A percentile compares a stretch with the other conserved stretches of the same genome.
phyloP scores from a whole-genome alignment of 1,140 invertebrate genomes.

The Pseudachorutes palmiensis region DNA sequence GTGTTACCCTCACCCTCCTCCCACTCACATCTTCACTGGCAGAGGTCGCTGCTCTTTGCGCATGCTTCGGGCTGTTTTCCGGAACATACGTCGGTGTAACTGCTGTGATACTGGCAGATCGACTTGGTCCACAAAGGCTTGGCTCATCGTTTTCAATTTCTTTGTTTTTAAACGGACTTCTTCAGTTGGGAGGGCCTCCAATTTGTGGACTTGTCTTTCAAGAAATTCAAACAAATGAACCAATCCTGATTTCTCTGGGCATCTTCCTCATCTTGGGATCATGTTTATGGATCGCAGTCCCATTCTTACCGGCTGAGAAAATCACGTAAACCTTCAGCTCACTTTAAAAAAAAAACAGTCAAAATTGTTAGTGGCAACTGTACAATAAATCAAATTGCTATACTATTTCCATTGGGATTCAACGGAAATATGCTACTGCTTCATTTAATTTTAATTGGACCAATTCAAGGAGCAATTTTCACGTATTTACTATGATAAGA shows the following conservation, averaged over 20 bases:
- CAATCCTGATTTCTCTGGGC: conserved; percentile 62
- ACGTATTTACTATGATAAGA: too few relatives aligned
- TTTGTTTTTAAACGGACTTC: conserved; percentile 68
- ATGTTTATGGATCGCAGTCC: conserved; percentile 62
- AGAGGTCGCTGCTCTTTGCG: conserved; percentile 58
- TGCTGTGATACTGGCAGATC: conserved; percentile 74
- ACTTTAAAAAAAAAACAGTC: too few relatives aligned
- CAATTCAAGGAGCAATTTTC: too few relatives aligned
- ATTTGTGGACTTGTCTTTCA: conserved; percentile 62
- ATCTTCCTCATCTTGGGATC: conserved; percentile 63
- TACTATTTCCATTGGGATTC: too few relatives aligned
- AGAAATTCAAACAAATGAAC: conserved; percentile 52
- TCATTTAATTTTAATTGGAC: too few relatives aligned
- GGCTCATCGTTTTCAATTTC: conserved; percentile 77
- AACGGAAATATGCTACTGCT: too few relatives aligned
- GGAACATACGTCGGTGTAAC: conserved; percentile 79
- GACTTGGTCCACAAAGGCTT: conserved; percentile 69
- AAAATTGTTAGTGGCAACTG: too few relatives aligned
- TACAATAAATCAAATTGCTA: too few relatives aligned
- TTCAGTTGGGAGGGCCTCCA: conserved; percentile 69
- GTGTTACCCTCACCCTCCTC: conserved; percentile 58
- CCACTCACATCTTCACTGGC: conserved; percentile 52
- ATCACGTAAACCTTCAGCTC: conserved; percentile 8
- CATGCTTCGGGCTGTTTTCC: conserved; percentile 67
- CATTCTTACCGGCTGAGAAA: conserved; percentile 38